Percentiles rank a stretch among this genome's conserved stretches.
phyloP scores from a whole-genome alignment of 2,888 invertebrate genomes.

The Heterodera filipjevi region DNA sequence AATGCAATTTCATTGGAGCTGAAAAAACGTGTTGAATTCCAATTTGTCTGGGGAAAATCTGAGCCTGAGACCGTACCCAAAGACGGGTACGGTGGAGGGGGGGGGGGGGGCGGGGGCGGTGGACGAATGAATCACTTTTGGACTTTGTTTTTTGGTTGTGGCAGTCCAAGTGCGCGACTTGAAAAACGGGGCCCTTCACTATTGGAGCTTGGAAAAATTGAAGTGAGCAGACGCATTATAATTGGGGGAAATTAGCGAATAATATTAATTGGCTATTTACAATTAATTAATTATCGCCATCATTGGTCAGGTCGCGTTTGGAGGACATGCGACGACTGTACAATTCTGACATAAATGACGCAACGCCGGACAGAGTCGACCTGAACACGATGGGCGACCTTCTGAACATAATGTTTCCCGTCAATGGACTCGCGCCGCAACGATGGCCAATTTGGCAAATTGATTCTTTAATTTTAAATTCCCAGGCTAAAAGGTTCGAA shows the following conservation, averaged over 20 bases:
- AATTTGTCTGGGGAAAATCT: slow-evolving; percentile 79
- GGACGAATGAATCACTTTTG: not conserved
- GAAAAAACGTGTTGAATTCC: slow-evolving; percentile 98
- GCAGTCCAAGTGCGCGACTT: slow-evolving; percentile 98
- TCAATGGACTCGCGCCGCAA: slow-evolving; percentile 19
- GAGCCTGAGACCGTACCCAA: slow-evolving; percentile 73
- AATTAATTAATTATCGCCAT: not conserved
- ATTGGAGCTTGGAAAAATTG: slow-evolving; percentile 97
- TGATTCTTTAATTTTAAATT: not conserved
- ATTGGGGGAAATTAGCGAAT: not conserved
- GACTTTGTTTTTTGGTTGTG: slow-evolving; percentile 72
- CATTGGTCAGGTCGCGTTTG: slow-evolving; percentile 82
- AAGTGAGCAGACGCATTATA: slow-evolving; percentile 75
- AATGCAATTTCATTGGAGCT: slow-evolving; percentile 99
- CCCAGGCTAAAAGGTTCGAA: not conserved
- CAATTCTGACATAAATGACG: slow-evolving; percentile 75
- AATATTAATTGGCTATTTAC: not conserved
- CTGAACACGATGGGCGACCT: slow-evolving; percentile 24
- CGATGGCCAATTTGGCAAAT: not conserved
- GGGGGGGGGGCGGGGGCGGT: not conserved
- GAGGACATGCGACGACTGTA: slow-evolving; percentile 97
- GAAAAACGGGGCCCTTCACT: slow-evolving; percentile 98
- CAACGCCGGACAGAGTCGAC: slow-evolving; percentile 52
- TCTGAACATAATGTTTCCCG: slow-evolving; percentile 27
- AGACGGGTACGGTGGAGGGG: slow-evolving; percentile 72